Percentiles rank a stretch among this genome's conserved stretches.
These are phyloP conservation scores for Acropternis orthonyx DNA, from an alignment of 2,797 vertebrate genomes.

Conservation along the genomic window DNA sequence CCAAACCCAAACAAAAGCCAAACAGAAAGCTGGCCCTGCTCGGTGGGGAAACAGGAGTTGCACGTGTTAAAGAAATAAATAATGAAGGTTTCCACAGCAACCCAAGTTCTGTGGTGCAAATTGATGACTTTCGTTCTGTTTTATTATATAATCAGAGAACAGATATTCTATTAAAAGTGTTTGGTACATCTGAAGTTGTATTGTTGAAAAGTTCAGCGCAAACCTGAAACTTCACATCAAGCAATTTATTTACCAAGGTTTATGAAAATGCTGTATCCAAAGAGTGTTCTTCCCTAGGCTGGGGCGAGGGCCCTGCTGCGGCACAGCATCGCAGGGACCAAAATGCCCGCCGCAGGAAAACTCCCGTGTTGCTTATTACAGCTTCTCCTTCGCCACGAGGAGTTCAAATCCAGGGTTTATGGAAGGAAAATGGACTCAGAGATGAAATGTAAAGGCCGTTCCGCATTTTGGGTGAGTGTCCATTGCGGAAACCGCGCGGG, in stretches of 20 bases:
- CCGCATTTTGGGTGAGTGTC: background rate
- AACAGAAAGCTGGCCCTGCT: background rate
- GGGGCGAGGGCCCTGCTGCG: fast-evolving
- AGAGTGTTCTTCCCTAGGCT: background rate
- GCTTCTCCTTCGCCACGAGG: background rate
- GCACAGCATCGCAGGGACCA: background rate
- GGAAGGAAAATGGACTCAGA: background rate
- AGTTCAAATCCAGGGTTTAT: background rate
- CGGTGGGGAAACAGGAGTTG: background rate
- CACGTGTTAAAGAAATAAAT: conserved; percentile 53
- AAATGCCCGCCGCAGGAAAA: background rate
- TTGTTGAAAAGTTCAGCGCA: background rate
- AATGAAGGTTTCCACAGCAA: conserved; percentile 72
- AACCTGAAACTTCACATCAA: background rate
- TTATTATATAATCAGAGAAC: conserved; percentile 68
- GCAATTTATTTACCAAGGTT: background rate
- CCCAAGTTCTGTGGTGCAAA: conserved; percentile 46
- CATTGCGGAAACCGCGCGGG: background rate
- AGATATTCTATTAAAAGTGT: conserved; percentile 48
- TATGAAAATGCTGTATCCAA: background rate
- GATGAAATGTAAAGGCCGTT: background rate
- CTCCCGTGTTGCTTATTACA: background rate
- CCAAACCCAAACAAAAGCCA: background rate
- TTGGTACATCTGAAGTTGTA: background rate
- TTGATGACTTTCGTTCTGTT: conserved; percentile 55